Conservation (phyloP, 2,113 vertebrate species). For the Noctilio leporinus region DNA sequence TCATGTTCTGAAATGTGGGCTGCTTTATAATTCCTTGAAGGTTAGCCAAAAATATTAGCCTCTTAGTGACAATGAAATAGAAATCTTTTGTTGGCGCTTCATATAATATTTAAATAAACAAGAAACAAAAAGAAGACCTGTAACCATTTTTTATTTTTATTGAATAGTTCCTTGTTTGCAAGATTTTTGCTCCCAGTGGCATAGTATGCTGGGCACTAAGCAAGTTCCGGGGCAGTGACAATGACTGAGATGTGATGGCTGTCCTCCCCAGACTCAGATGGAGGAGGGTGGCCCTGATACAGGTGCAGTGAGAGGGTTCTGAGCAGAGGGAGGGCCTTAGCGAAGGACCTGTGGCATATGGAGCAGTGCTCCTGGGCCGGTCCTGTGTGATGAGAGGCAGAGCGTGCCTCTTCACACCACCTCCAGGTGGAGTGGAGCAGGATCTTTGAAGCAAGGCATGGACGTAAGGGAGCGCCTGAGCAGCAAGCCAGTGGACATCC, state of each 20-base stretch:
- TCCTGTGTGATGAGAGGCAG: background rate
- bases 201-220: background rate
- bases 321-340: background rate
- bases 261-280: background rate
- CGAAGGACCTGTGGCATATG: accelerated
- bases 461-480: accelerated
- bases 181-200: background rate
- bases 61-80: background rate
- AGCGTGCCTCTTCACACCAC: accelerated
- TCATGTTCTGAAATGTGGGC: background rate
- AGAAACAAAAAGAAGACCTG: background rate
- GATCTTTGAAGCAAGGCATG: background rate
- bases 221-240: background rate
- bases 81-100: background rate
- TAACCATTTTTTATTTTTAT: background rate
- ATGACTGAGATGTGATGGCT: no score
- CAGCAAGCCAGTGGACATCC: no score
- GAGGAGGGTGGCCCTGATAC: background rate
- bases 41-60: background rate
- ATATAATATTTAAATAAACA: background rate
- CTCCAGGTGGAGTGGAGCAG: background rate
- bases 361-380: background rate
- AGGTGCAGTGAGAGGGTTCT: background rate
- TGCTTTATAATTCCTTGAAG: background rate
- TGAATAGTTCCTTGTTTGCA: background rate